Conservation (phyloP, 2,113 vertebrate species). For the Lagopus leucura region DNA sequence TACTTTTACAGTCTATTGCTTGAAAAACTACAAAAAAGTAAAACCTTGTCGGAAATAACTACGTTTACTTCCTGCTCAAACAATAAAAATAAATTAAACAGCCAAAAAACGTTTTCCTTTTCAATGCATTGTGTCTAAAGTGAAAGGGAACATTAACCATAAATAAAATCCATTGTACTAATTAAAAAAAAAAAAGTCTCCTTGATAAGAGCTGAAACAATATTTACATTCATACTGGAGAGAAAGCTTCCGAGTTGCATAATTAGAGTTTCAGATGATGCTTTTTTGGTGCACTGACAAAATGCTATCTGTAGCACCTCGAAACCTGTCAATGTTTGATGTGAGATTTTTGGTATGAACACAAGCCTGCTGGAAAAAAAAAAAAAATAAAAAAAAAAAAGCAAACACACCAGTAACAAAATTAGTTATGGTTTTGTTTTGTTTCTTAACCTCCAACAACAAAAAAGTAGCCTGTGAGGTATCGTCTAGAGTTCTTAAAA, state of each 20-base stretch:
- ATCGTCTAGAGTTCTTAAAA: constrained; percentile 64
- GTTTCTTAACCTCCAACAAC: constrained; percentile 72
- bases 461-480: constrained; percentile 67
- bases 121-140: constrained; percentile 77
- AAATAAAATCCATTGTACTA: constrained; percentile 81
- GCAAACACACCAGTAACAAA: constrained; percentile 32
- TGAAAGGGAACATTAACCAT: constrained; percentile 77
- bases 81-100: constrained; percentile 84
- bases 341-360: constrained; percentile 59
- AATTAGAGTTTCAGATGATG: constrained; percentile 67
- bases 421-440: not conserved
- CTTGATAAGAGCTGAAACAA: constrained; percentile 72
- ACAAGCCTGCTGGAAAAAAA: constrained; percentile 40
- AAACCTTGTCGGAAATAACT: constrained; percentile 76
- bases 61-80: constrained; percentile 79
- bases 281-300: constrained; percentile 61
- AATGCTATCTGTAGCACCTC: constrained; percentile 57
- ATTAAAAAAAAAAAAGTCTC: constrained; percentile 71
- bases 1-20: constrained; percentile 73
- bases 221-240: constrained; percentile 79
- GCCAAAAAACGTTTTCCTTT: constrained; percentile 79
- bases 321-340: constrained; percentile 56
- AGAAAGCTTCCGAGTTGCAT: constrained; percentile 73
- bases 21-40: constrained; percentile 76
- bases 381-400: constrained; percentile 63